Evolutionary conservation across 2,888 invertebrate genomes (phyloP), one percentile per base, ranked within the genome.

Genomic region (Elmis aenea): DNA sequence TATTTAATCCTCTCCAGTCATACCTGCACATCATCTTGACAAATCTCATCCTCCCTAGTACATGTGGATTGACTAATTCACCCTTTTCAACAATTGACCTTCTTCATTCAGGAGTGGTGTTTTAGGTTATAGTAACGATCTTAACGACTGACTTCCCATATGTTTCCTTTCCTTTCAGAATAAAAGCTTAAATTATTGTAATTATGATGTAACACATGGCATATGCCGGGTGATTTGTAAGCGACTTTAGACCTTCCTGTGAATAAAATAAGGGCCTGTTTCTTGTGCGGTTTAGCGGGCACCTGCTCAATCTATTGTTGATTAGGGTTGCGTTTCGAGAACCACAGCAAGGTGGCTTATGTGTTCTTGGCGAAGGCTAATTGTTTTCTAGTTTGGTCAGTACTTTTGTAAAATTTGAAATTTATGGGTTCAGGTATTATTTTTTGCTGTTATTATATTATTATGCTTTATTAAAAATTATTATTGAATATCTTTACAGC

Each of bases 171-270:
- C 26, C 35, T 36, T 39, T 36, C 9, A 24, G 20, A 29, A 33
- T 30, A 36, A 39, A 43, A 43, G 36, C 32, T 26, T 33, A 43
- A 61, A 62, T 64, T 63, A 66, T 62, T 58, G 58, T 64, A 63
- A 66, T 66, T 64, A 65, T 64, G 61, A 64, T 58, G 54, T 61
- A 65, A 60, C 60, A 61, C 61, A 61, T 59, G 61, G 61, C 57
- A 54, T 56, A 59, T 57, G 58, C 49, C 49, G 46, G 50, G 32
- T 45, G 46, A 47, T 26, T 47, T 40, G 42, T 46, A 46, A 50
- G 44, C 53, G 49, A 50, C 47, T 43, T 27, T 40, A 13, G 44
- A 44, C 39, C 47, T 50, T 44, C 39, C 38, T 42, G 37, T 13
- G 20, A 30, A 42, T 41, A 36, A 41, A 38, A 42, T 54, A 52